Evolutionary conservation across 2,797 vertebrate genomes (phyloP).

Genomic region (Anguilla obscura): DNA sequence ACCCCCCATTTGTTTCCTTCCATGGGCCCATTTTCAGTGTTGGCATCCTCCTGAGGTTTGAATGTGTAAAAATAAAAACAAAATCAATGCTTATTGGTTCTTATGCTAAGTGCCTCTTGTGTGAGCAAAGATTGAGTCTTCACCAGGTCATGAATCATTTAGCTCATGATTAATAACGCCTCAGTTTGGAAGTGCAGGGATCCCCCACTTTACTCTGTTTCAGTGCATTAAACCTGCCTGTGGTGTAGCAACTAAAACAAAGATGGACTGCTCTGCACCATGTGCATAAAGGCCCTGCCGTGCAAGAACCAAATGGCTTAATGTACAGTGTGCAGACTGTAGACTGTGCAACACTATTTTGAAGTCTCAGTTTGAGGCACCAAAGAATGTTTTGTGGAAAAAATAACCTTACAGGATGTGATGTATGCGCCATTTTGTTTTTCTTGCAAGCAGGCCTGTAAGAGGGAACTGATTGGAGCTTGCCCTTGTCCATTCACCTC

Average conservation of each 20-base stretch:
- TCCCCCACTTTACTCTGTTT: not conserved
- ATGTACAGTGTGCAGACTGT: not conserved
- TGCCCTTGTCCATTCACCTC: not conserved
- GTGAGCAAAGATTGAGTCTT: slow-evolving; percentile 44
- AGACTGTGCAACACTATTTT: not conserved
- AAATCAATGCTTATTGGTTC: slow-evolving; percentile 49
- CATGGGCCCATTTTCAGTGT: slow-evolving; percentile 12
- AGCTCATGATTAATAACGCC: slow-evolving; percentile 59
- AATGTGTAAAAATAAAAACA: slow-evolving; percentile 37
- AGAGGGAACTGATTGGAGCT: not conserved
- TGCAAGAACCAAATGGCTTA: not conserved
- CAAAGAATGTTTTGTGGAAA: not conserved
- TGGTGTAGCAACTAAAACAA: not conserved
- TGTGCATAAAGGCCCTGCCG: not conserved
- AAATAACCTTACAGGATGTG: not conserved
- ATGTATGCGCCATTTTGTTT: not conserved
- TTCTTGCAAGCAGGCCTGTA: not conserved
- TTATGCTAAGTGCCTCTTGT: slow-evolving; percentile 54
- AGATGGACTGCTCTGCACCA: not conserved
- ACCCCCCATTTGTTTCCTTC: slow-evolving; percentile 7
- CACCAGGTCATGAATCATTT: slow-evolving; percentile 56
- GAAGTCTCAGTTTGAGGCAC: not conserved
- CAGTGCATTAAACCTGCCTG: not conserved
- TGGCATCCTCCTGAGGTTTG: slow-evolving; percentile 42
- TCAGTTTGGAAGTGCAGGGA: slow-evolving; percentile 22